Evolutionary conservation across 2,797 vertebrate genomes (phyloP).

Genomic region (Chelidonichthys spinosus): DNA sequence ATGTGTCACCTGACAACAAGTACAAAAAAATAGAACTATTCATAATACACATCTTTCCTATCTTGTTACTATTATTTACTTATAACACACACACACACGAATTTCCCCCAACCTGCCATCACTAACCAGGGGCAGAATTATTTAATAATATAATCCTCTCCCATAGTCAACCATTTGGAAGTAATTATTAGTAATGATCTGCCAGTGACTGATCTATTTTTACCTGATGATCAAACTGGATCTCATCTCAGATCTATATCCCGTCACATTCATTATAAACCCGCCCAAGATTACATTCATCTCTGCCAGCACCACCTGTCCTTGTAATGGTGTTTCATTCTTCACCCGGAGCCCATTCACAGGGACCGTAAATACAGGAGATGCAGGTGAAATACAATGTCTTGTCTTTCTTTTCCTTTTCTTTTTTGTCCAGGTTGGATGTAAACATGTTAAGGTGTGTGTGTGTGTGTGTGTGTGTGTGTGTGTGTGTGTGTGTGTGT

Average conservation of each 20-base stretch:
- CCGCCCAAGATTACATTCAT: constrained; percentile 72
- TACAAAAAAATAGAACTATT: constrained; percentile 51
- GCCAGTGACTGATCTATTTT: constrained; percentile 84
- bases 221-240: constrained; percentile 82
- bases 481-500: constrained; percentile 8
- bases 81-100: constrained; percentile 25
- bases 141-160: constrained; percentile 69
- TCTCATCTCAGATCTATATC: constrained; percentile 82
- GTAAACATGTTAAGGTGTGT: constrained; percentile 5
- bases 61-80: constrained; percentile 46
- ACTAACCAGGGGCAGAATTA: constrained; percentile 55
- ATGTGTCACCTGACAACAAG: constrained; percentile 62
- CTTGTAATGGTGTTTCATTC: constrained; percentile 60
- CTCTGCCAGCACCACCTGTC: constrained; percentile 73
- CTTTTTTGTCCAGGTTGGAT: background rate
- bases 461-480: constrained; percentile 5
- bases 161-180: constrained; percentile 69
- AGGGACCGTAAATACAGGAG: constrained; percentile 53
- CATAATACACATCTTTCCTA: constrained; percentile 35
- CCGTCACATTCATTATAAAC: constrained; percentile 82
- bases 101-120: constrained; percentile 39
- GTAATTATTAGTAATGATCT: constrained; percentile 85
- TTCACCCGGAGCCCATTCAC: constrained; percentile 55
- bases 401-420: too few relatives aligned
- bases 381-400: constrained; percentile 14